These are phyloP conservation scores for Orthosia incerta DNA, from an alignment of 2,888 invertebrate species.

Conservation along the genomic window DNA sequence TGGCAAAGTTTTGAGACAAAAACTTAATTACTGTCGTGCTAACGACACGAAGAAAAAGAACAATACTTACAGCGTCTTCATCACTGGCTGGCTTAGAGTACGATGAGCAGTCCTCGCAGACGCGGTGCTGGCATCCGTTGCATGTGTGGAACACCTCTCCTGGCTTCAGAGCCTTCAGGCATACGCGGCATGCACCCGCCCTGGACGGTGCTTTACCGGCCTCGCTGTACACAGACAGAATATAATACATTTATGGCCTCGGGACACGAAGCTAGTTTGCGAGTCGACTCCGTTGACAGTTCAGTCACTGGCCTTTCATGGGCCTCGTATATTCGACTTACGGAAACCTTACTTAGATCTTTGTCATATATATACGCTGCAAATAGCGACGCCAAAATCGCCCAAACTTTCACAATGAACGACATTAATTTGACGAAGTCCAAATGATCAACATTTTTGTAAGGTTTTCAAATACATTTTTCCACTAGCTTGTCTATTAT, in stretches of 20 bases:
- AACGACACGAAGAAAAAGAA: no score
- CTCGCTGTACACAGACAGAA: conserved; percentile 83
- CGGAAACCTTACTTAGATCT: background rate
- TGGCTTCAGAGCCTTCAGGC: conserved; percentile 96
- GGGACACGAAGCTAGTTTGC: background rate
- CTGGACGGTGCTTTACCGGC: conserved; percentile 94
- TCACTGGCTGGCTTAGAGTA: conserved; percentile 96
- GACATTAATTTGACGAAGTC: background rate
- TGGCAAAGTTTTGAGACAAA: no score
- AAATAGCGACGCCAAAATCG: background rate
- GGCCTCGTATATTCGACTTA: background rate
- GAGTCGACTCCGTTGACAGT: background rate
- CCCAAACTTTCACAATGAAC: background rate
- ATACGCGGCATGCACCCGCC: conserved; percentile 94
- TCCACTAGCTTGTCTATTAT: no score
- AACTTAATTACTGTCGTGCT: no score
- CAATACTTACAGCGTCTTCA: conserved; percentile 93
- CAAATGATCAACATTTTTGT: background rate
- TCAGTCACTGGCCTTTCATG: background rate
- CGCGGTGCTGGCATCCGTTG: conserved; percentile 97
- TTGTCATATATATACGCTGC: background rate
- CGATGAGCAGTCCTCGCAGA: conserved; percentile 98
- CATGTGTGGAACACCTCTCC: conserved; percentile 97
- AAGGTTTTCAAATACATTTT: background rate
- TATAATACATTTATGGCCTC: background rate